Evolutionary conservation across 2,113 vertebrate genomes (phyloP).

Genomic region (Loxodonta africana): DNA sequence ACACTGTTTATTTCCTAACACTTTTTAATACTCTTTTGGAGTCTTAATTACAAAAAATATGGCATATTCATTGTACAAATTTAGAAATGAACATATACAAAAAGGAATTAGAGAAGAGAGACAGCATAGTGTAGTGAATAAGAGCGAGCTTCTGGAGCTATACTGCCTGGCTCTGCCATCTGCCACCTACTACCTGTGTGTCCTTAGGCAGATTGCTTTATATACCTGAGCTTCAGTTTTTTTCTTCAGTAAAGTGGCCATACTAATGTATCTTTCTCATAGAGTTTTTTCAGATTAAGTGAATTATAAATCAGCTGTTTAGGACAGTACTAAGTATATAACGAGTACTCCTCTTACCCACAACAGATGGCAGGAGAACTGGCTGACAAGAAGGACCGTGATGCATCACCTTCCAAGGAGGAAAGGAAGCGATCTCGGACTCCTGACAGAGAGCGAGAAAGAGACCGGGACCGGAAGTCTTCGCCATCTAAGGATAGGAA

Average conservation of each 20-base stretch:
- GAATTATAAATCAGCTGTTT: background rate
- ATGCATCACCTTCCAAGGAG: slow-evolving; percentile 92
- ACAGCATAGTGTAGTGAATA: background rate
- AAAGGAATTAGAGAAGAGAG: slow-evolving; percentile 12
- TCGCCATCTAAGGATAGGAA: slow-evolving; percentile 94
- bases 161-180: background rate
- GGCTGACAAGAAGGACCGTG: slow-evolving; percentile 94
- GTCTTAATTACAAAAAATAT: slow-evolving; percentile 50
- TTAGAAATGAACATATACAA: background rate
- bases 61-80: background rate
- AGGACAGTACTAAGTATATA: background rate
- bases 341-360: background rate
- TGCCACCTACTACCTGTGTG: background rate
- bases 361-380: slow-evolving; percentile 96
- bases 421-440: slow-evolving; percentile 94
- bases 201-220: slow-evolving; percentile 3
- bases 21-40: slow-evolving; percentile 40
- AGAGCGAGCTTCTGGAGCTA: background rate
- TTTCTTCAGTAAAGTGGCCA: background rate
- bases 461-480: slow-evolving; percentile 91
- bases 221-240: background rate
- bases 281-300: slow-evolving; percentile 31
- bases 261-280: background rate
- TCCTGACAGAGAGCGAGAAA: slow-evolving; percentile 91
- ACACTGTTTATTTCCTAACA: background rate